Base-by-base conservation (phyloP, 2,797 vertebrate genomes). In the Centroberyx gerrardi region DNA sequence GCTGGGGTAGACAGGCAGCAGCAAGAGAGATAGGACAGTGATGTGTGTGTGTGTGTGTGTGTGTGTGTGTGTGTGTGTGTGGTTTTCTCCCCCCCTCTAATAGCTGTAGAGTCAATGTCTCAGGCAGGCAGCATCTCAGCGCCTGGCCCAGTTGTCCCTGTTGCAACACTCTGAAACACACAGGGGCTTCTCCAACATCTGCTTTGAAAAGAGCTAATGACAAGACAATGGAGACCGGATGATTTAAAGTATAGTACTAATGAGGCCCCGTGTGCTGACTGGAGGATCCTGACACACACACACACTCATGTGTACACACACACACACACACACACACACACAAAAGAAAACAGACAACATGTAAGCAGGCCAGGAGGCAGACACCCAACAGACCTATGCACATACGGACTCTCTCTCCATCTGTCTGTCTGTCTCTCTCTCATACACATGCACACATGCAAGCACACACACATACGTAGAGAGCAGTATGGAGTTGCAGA, bases 181-280 rank as follows among this genome's bases (percentile, higher is more conserved):
- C 84, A 82, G 85, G 92, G 91, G 90, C 90, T 92, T 79, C 85
- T 89, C 82, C 86, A 94, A 92, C 93, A 94, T 94, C 92, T 94
- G 94, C 93, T 94, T 94, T 94, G 87, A 91, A 94, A 95, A 94
- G 91, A 95, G 91, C 92, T 94, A 94, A 94, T 91, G 91, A 93
- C 92, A 92, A 93, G 92, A 94, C 90, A 91, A 89, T 87, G 86
- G 90, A 93, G 93, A 92, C 80, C 66, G 85, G 85, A 87, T 92
- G 90, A 91, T 90, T 93, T 90, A 80, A 92, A 90, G 85, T 90
- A 78, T 88, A 85, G 77, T 89, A 74, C 92, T 95, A 95, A 96
- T 95, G 94, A 94, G 94, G 90, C 91, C 92, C 93, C 81, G 82
- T 91, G 93, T 91, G 91, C 87, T 92, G 90, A 91, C 86, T 80